Evolutionary conservation across 2,888 invertebrate species (phyloP).

Genomic region (Trichopria drosophilae): DNA sequence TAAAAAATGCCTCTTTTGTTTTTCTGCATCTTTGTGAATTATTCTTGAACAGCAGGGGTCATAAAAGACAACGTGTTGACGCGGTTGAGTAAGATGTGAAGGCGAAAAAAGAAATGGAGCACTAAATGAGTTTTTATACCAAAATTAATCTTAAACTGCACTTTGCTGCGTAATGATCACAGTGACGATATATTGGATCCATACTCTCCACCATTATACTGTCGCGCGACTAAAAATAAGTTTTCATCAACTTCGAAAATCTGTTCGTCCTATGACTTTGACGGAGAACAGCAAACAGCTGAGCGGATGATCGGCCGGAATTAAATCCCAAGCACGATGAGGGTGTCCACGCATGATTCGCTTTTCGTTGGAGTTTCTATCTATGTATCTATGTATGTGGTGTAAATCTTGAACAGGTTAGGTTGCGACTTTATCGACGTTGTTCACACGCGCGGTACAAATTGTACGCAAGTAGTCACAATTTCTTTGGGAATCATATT

Average conservation of each 20-base stretch:
- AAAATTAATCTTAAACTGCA: constrained; percentile 33
- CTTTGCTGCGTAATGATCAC: constrained; percentile 43
- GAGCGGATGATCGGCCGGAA: no score
- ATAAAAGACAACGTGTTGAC: constrained; percentile 24
- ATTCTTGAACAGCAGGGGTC: constrained; percentile 1
- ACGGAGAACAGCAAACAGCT: no score
- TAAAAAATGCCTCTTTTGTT: constrained; percentile 57
- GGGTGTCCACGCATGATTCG: no score
- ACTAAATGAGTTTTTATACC: constrained; percentile 33
- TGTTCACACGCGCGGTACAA: no score
- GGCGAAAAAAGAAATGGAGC: constrained; percentile 27
- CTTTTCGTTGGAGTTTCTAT: no score
- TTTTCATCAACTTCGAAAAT: constrained; percentile 16
- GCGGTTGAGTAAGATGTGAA: constrained; percentile 9
- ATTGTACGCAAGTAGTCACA: no score
- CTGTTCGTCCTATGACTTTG: no score
- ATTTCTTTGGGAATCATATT: no score
- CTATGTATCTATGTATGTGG: no score
- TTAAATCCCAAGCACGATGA: no score
- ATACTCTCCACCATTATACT: constrained; percentile 4
- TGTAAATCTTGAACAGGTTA: no score
- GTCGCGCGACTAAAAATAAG: constrained; percentile 25
- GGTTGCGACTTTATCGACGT: no score
- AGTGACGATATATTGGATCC: constrained; percentile 32
- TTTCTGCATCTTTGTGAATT: constrained; percentile 45